A percentile compares a stretch with the other conserved stretches of the same genome.
phyloP scores from a whole-genome alignment of 2,888 invertebrate genomes.

The Thymelicus sylvestris region DNA sequence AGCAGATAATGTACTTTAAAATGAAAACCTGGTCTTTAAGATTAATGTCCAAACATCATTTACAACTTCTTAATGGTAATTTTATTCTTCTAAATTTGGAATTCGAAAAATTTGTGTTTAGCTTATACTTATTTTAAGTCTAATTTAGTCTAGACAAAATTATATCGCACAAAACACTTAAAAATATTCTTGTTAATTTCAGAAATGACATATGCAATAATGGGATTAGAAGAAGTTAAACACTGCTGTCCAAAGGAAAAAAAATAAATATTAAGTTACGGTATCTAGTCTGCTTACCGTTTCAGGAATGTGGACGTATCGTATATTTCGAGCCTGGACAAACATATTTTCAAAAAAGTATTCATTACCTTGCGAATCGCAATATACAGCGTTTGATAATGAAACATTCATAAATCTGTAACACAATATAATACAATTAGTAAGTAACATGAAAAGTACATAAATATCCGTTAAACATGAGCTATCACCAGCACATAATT shows the following conservation, averaged over 20 bases:
- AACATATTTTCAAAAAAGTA: constrained; percentile 86
- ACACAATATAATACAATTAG: constrained; percentile 44
- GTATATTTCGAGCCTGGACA: constrained; percentile 86
- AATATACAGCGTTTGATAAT: constrained; percentile 86
- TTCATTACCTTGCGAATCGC: constrained; percentile 85
- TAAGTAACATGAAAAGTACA: too few relatives aligned
- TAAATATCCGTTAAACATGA: too few relatives aligned
- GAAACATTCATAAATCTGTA: constrained; percentile 88
- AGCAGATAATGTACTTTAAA: too few relatives aligned
- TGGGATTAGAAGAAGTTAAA: constrained; percentile 24
- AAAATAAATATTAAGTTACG: background rate
- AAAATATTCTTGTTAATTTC: constrained; percentile 10
- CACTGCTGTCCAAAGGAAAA: constrained; percentile 13
- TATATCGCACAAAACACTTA: too few relatives aligned
- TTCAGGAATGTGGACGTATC: constrained; percentile 88
- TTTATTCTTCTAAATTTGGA: too few relatives aligned
- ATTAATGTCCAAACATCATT: too few relatives aligned
- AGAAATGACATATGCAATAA: constrained; percentile 20
- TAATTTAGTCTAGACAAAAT: too few relatives aligned
- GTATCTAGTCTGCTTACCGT: constrained; percentile 57
- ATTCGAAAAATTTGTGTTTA: too few relatives aligned
- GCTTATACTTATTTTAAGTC: too few relatives aligned
- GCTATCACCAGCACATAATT: background rate
- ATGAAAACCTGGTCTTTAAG: too few relatives aligned
- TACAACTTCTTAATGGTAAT: too few relatives aligned